Base-by-base conservation (phyloP, 2,888 invertebrate species). In the Rhopalosiphum nymphaeae region DNA sequence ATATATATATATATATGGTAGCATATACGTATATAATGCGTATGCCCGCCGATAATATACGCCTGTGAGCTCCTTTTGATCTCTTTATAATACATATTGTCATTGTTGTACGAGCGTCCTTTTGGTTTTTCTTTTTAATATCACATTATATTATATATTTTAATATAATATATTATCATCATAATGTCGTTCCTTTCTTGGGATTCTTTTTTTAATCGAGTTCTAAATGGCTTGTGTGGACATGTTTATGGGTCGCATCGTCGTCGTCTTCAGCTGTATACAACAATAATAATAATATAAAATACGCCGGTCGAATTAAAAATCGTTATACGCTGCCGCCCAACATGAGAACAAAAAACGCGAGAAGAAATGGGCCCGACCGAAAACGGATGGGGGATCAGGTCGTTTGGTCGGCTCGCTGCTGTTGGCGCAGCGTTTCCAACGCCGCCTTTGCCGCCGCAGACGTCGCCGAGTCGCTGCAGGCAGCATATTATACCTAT, bases 211-310 rank as follows among this genome's bases (percentile, higher is more conserved):
- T 93, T 61, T 90, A 90, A 93, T 93, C 93, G 93, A 93, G 56
- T 93, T 93, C 85, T 93, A 90, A 93, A 93, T 86, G 93, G 90
- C 85, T 36, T 90, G 93, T 86, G 93, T 49, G 90, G 93, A 93
- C 93, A 90, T 90, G 85, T 93, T 93, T 93, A 93, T 90, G 36
- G 57, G 86, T 56, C 56, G 84, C 46, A 67, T 78, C 61, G 88
- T 53, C 49, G 36, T 67, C 67, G 67, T 67, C n/a, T n/a, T n/a
- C 67, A 67, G 42, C 61, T 44, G 89, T n/a, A 25, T 36, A 56
- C 56, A 36, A 49, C 29, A 87, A 53, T 88, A 88, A 87, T 87
- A 87, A 16, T 16, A 29, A 53, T 88, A 53, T 36, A 53, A 53
- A 25, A 42, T 67, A 46, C n/a, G 42, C 89, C 78, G 86, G 89